phyloP scores from a whole-genome alignment of 2,888 invertebrate species.

The Tricholauxania praeusta region DNA sequence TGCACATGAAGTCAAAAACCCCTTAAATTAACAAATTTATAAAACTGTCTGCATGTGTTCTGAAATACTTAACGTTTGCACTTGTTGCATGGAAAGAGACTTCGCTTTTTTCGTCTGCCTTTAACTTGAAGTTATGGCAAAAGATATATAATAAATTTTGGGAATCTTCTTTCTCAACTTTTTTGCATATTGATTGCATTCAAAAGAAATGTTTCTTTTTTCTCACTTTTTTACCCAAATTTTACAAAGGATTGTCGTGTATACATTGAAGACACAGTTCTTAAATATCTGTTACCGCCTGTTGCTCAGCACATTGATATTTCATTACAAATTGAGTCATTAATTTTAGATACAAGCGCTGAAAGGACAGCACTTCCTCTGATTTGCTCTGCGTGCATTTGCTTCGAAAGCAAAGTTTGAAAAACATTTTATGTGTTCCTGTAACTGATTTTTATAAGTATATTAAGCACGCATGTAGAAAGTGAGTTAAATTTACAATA shows the following conservation, averaged over 20 bases:
- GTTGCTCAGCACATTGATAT: conserved; percentile 37
- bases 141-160: conserved; percentile 22
- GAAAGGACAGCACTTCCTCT: conserved; percentile 52
- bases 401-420: too few relatives aligned
- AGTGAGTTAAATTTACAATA: too few relatives aligned
- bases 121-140: conserved; percentile 21
- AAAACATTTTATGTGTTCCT: too few relatives aligned
- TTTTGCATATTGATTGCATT: background rate
- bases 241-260: background rate
- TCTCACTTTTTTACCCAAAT: background rate
- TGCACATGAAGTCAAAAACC: background rate
- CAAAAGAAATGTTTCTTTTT: background rate
- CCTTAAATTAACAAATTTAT: conserved; percentile 22
- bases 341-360: conserved; percentile 62
- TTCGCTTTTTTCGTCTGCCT: background rate
- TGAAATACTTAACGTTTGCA: background rate
- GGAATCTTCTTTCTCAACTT: background rate
- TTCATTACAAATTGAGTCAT: conserved; percentile 64
- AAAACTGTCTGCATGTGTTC: background rate
- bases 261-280: background rate
- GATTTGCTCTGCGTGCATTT: background rate
- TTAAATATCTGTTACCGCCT: too few relatives aligned
- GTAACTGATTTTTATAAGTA: too few relatives aligned
- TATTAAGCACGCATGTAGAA: too few relatives aligned
- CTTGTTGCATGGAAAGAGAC: background rate